A percentile compares a stretch with the other conserved stretches of the same genome.
Conservation (phyloP, 2,797 vertebrate species). For the Podargus strigoides region DNA sequence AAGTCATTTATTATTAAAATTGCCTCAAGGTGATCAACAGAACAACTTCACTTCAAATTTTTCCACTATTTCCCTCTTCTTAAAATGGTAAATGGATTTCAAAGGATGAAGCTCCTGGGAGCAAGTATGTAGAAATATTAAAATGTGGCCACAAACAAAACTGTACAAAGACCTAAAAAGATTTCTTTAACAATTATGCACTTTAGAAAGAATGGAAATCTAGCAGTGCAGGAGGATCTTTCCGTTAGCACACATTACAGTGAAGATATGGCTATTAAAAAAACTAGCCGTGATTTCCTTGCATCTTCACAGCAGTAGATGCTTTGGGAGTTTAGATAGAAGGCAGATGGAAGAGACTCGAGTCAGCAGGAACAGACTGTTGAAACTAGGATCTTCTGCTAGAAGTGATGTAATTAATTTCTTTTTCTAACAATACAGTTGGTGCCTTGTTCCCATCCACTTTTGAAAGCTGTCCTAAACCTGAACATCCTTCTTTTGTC, state of each 20-base stretch:
- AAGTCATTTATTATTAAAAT: slow-evolving; percentile 71
- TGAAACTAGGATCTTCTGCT: neutral
- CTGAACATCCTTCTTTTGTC: neutral
- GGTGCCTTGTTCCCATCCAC: neutral
- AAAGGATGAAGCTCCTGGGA: slow-evolving; percentile 64
- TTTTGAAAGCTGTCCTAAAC: neutral
- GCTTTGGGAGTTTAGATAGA: neutral
- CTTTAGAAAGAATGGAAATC: neutral
- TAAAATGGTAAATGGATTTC: slow-evolving; percentile 70
- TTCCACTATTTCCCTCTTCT: slow-evolving; percentile 5
- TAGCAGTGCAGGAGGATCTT: neutral
- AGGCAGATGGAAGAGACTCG: neutral
- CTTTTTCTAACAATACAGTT: neutral
- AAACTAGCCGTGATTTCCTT: neutral
- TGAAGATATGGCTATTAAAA: neutral
- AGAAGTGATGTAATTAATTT: neutral
- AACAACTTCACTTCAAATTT: slow-evolving; percentile 62
- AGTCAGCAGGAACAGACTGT: neutral
- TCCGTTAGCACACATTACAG: neutral
- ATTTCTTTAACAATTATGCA: neutral
- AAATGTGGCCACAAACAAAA: slow-evolving; percentile 72
- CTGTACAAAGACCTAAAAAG: slow-evolving; percentile 69
- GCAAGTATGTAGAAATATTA: slow-evolving; percentile 64
- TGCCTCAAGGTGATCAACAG: slow-evolving; percentile 60
- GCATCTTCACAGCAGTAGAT: neutral